phyloP scores from a whole-genome alignment of 2,113 vertebrate genomes.

The Nettapus auritus region DNA sequence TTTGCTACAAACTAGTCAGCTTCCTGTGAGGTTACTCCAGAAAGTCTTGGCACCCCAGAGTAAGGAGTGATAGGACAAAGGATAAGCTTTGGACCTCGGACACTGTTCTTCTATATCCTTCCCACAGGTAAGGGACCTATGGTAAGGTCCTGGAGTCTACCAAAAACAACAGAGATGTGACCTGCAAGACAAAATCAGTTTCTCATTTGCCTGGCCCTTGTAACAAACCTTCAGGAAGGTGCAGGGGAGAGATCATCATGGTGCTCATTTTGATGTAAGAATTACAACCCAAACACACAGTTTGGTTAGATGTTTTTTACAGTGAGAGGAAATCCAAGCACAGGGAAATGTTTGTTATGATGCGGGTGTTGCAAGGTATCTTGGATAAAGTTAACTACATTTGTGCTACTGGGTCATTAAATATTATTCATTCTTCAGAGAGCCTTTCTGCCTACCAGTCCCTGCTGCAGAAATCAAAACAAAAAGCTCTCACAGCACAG shows the following conservation, averaged over 20 bases:
- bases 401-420: background rate
- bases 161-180: background rate
- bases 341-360: background rate
- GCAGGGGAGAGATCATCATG: accelerated
- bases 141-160: background rate
- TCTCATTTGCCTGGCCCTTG: background rate
- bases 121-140: background rate
- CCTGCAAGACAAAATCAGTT: background rate
- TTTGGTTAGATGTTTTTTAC: background rate
- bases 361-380: background rate
- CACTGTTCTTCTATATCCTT: background rate
- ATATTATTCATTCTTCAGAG: background rate
- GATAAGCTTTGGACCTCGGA: background rate
- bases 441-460: background rate
- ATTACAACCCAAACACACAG: background rate
- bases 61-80: background rate
- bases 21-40: background rate
- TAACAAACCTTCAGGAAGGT: background rate
- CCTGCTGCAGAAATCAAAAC: background rate
- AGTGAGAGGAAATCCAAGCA: background rate
- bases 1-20: background rate
- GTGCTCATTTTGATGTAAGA: background rate
- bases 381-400: background rate
- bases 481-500: background rate
- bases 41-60: background rate